A percentile compares a stretch with the other conserved stretches of the same genome.
These are phyloP conservation scores for Acipenser transmontanus DNA, from an alignment of 2,797 vertebrate genomes.

Conservation along the genomic window DNA sequence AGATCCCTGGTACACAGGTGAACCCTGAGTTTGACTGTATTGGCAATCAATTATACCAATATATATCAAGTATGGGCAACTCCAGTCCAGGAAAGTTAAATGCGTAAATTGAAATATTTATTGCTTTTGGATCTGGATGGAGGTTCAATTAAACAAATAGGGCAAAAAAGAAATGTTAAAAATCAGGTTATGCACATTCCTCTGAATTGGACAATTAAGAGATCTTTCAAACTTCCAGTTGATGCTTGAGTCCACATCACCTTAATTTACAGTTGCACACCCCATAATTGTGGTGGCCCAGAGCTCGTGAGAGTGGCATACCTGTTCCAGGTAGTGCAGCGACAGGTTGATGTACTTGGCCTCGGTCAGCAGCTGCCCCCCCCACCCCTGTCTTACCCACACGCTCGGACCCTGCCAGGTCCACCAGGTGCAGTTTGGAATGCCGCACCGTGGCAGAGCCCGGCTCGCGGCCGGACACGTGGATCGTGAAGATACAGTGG, in stretches of 20 bases:
- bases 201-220: neutral
- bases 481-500: conserved; percentile 93
- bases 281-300: no score
- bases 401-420: conserved; percentile 90
- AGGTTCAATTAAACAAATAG: neutral
- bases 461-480: conserved; percentile 81
- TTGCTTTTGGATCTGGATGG: no score
- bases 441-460: conserved; percentile 72
- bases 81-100: no score
- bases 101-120: no score
- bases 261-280: no score
- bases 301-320: conserved; percentile 30
- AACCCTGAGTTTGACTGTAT: no score
- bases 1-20: no score
- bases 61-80: no score
- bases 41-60: no score
- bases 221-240: neutral
- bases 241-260: no score
- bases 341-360: conserved; percentile 97
- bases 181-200: neutral
- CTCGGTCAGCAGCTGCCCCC: conserved; percentile 80
- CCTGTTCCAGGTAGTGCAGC: conserved; percentile 91
- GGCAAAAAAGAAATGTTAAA: neutral
- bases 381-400: conserved; percentile 82
- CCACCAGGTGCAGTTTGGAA: conserved; percentile 91